These are phyloP conservation scores for Zaprionus taronus DNA, from an alignment of 1,140 invertebrate genomes.

Conservation along the genomic window DNA sequence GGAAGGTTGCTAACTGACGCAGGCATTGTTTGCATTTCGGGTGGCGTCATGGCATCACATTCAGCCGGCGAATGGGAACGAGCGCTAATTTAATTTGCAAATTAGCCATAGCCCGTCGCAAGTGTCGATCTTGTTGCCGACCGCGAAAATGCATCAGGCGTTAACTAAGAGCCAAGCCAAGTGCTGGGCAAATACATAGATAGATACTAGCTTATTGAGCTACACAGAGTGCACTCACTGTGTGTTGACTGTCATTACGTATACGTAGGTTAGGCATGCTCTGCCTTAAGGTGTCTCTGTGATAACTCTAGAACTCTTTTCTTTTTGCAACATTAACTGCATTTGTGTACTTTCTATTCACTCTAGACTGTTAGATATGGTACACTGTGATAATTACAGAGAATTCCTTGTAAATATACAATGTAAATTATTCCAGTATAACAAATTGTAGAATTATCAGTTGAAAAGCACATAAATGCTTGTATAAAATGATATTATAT, in stretches of 20 bases:
- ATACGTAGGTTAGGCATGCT: background rate
- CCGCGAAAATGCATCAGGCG: background rate
- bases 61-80: conserved; percentile 59
- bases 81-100: conserved; percentile 79
- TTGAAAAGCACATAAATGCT: too few species aligned
- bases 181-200: background rate
- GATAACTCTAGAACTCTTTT: conserved; percentile 42
- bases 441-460: too few species aligned
- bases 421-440: too few species aligned
- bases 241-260: background rate
- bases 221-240: background rate
- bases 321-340: conserved; percentile 47
- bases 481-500: too few species aligned
- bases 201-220: background rate
- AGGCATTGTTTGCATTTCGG: conserved; percentile 33
- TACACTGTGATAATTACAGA: too few species aligned
- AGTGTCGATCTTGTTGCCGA: conserved; percentile 46
- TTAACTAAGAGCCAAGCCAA: background rate
- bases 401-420: too few species aligned
- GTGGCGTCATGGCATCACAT: conserved; percentile 62
- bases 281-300: conserved; percentile 22
- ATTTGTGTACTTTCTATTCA: too few species aligned
- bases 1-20: conserved; percentile 53
- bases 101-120: conserved; percentile 60
- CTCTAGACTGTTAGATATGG: too few species aligned